These are phyloP conservation scores for Nerophis lumbriciformis DNA, from an alignment of 2,113 vertebrate species.

Conservation along the genomic window DNA sequence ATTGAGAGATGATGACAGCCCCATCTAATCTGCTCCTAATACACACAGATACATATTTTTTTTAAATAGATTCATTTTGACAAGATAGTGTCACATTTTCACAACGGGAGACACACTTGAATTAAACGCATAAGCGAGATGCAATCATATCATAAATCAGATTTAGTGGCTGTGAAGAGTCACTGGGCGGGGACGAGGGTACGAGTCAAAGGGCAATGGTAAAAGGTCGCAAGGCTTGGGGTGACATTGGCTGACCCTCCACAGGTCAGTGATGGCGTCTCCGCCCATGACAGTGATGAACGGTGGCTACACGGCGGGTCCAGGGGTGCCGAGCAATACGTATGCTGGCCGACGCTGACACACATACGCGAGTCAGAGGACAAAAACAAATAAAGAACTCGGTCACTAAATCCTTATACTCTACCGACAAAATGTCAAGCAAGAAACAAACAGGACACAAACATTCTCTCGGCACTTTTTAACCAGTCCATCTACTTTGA, in stretches of 20 bases:
- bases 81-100: neutral
- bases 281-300: conserved; percentile 69
- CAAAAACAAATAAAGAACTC: neutral
- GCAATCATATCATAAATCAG: conserved; percentile 39
- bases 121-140: conserved; percentile 24
- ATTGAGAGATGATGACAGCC: conserved; percentile 33
- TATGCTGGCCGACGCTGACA: conserved; percentile 17
- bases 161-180: conserved; percentile 24
- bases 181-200: conserved; percentile 18
- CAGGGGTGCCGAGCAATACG: conserved; percentile 29
- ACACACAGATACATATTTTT: conserved; percentile 21
- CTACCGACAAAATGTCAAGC: neutral
- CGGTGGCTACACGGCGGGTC: conserved; percentile 37
- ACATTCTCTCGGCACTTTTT: conserved; percentile 15
- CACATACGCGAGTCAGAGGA: neutral
- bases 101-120: neutral
- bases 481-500: conserved; percentile 27
- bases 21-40: conserved; percentile 39
- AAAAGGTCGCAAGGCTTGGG: conserved; percentile 55
- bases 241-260: conserved; percentile 68
- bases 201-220: conserved; percentile 29
- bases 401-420: neutral
- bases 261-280: conserved; percentile 56
- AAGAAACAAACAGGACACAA: conserved; percentile 8
- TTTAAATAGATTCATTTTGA: conserved; percentile 11